Base-by-base conservation (phyloP, 2,113 vertebrate species). In the Pica pica region DNA sequence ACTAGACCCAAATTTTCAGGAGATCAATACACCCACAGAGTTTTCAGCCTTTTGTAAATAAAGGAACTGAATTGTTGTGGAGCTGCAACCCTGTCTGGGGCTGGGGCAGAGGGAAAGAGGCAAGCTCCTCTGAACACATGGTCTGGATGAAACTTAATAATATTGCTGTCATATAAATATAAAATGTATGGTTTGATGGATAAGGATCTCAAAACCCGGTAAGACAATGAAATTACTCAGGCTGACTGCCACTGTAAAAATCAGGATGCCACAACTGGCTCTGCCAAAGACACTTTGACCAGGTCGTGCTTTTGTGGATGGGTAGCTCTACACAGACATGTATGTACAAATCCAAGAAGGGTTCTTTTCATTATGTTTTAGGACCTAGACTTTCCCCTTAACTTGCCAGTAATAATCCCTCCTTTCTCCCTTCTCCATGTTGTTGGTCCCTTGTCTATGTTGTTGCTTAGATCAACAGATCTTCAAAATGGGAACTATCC, bases 51-150 rank as follows among this genome's bases (percentile, higher is more conserved):
- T 94, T 44, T 44, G 7, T 49, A 11, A 35, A 60, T 67, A 70
- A 42, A 15, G 1, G 6, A 91, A 26, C 5, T 3, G 10, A 47
- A n/a, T 10, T n/a, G 1, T 42, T 68, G 4, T 2, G 17, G 16
- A 81, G 15, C 9, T 75, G 35, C 2, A 6, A 18, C 24, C 15
- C 37, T 49, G 7, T 10, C 14, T 26, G 22, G 8, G 11, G 1
- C 11, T 74, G 21, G 7, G 13, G 28, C 3, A 31, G 4, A 28
- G 50, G 18, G 15, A 26, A 70, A 59, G 31, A 57, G 17, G 24
- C 5, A 53, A 73, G 13, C 12, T 49, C 5, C n/a, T 85, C 60
- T 81, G 37, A 74, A 55, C 16, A 24, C 21, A 12, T 2, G 1
- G 26, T 50, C 33, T 70, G 44, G 20, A 14, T 12, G 30, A 33